phyloP scores from a whole-genome alignment of 2,113 vertebrate genomes.

The Notothenia rossii region DNA sequence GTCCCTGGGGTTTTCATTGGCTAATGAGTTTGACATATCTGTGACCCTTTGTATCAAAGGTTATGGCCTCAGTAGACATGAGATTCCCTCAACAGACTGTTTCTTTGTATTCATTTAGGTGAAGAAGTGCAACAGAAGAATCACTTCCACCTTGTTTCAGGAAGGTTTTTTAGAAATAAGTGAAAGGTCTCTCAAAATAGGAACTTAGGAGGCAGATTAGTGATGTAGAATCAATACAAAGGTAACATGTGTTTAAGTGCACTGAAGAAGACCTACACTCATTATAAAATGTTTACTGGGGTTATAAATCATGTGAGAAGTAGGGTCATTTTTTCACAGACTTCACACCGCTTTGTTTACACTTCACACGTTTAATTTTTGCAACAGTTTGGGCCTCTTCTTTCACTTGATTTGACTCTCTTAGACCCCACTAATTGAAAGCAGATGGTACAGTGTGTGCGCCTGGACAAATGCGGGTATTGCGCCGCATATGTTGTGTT shows the following conservation, averaged over 20 bases:
- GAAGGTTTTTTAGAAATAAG: neutral
- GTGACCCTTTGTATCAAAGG: neutral
- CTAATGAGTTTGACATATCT: neutral
- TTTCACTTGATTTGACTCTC: conserved; percentile 5
- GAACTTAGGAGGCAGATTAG: no score
- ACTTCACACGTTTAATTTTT: neutral
- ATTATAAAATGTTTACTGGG: no score
- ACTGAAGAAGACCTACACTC: no score
- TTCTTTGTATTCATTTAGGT: no score
- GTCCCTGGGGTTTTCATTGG: neutral
- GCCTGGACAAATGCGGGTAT: conserved; percentile 2
- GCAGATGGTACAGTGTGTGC: conserved; percentile 30
- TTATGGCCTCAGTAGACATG: neutral
- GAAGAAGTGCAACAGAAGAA: neutral
- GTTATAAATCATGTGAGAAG: no score
- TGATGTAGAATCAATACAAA: no score
- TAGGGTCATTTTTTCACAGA: no score
- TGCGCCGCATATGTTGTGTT: conserved; percentile 31
- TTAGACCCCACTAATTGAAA: neutral
- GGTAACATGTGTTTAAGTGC: no score
- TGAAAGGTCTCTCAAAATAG: neutral
- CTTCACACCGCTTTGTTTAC: neutral
- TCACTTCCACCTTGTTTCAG: neutral
- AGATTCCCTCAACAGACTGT: no score
- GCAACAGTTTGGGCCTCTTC: conserved; percentile 1